A percentile compares a stretch with the other conserved stretches of the same genome.
Conservation (phyloP, 2,113 vertebrate genomes). For the Sander lucioperca region DNA sequence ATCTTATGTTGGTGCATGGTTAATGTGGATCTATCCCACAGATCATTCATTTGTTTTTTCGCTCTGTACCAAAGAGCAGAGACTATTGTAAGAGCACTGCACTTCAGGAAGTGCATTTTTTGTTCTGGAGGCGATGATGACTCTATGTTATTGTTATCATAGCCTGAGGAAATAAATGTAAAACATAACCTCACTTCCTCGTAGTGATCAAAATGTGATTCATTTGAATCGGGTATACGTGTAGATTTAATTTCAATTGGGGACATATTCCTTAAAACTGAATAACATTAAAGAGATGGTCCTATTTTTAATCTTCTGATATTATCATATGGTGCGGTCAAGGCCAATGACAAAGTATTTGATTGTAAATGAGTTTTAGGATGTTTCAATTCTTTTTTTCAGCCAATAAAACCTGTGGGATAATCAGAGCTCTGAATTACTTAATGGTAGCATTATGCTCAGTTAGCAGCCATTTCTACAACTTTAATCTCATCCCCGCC, state of each 20-base stretch:
- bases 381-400: neutral
- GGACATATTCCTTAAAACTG: neutral
- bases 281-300: constrained; percentile 7
- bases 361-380: constrained; percentile 10
- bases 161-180: constrained; percentile 3
- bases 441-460: constrained; percentile 17
- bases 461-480: constrained; percentile 10
- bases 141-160: constrained; percentile 3
- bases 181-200: neutral
- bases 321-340: neutral
- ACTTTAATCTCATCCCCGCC: constrained; percentile 27
- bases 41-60: constrained; percentile 19
- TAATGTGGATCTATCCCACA: constrained; percentile 14
- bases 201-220: neutral
- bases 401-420: neutral
- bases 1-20: constrained; percentile 43
- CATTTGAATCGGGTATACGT: neutral
- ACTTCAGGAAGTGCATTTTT: constrained; percentile 23
- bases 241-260: neutral
- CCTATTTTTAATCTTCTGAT: neutral
- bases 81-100: constrained; percentile 15
- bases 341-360: neutral
- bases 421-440: constrained; percentile 9
- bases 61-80: constrained; percentile 8
- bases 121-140: constrained; percentile 19